These are phyloP conservation scores for Moxostoma hubbsi DNA, from an alignment of 2,797 vertebrate species.

Conservation along the genomic window DNA sequence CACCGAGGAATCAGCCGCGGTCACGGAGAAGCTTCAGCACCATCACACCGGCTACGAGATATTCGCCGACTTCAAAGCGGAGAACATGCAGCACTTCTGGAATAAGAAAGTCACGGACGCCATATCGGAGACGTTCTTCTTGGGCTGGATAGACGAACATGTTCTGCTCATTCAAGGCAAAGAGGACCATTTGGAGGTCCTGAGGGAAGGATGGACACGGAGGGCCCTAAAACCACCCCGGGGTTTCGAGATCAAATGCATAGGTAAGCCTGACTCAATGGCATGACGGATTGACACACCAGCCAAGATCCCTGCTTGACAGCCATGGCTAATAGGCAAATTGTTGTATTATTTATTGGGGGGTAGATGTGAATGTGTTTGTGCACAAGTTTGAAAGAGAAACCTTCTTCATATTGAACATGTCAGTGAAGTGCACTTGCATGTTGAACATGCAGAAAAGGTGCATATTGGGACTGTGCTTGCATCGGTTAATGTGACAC, in stretches of 20 bases:
- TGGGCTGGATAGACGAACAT: constrained; percentile 94
- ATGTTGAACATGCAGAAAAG: background rate
- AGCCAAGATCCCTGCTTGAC: background rate
- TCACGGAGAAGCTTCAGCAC: constrained; percentile 70
- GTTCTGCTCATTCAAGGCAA: constrained; percentile 92
- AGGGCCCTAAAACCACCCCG: constrained; percentile 87
- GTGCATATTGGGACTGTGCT: background rate
- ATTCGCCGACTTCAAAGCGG: constrained; percentile 93
- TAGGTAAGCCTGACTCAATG: constrained; percentile 80
- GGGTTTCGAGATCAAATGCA: constrained; percentile 89
- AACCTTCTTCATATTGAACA: background rate
- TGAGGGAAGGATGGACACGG: constrained; percentile 90
- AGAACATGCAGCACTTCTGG: constrained; percentile 97
- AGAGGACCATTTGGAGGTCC: constrained; percentile 89
- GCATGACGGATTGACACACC: background rate
- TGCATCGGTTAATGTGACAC: no score
- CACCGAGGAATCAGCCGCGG: constrained; percentile 54
- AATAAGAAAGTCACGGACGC: constrained; percentile 90
- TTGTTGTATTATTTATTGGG: no score
- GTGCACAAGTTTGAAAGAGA: background rate
- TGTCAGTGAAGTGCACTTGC: background rate
- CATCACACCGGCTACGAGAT: constrained; percentile 90
- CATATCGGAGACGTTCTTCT: constrained; percentile 89
- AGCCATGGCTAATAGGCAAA: no score
- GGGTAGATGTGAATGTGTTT: background rate